Evolutionary conservation across 1,140 invertebrate genomes (phyloP), one percentile per base, ranked within the genome.

Genomic region (Drosophila yakuba): DNA sequence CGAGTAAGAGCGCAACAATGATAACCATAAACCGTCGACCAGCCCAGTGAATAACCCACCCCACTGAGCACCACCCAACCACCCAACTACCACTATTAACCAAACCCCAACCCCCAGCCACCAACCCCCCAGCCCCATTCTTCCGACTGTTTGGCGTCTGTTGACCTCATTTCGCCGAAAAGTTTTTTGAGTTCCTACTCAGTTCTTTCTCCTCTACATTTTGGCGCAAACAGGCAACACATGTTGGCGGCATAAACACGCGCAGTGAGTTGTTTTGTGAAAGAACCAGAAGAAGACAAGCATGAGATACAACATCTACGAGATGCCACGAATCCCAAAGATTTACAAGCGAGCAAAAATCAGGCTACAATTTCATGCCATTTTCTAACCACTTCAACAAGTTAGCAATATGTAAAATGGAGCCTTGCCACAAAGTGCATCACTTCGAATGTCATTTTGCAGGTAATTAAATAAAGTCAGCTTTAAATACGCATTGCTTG

Each of bases 81-180:
- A 10, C 56, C 41, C 41, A 17, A 12, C 17, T 10, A 15, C 25
- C 25, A 25, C 25, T 4, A 25, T 25, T 25, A 20, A 20, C 20
- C 20, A 20, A 20, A 20, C 20, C 1, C 39, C 28, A 28, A 28
- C 41, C 23, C 23, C 20, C 20, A 20, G 12, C 36, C 36, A 38
- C 36, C 36, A 10, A 11, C 10, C 38, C 14, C 38, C 38, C 38
- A 10, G 41, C 43, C 55, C 55, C 44, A 48, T 54, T 17, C 48
- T 43, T n/a, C 25, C 78, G 80, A 74, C 85, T 89, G 44, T 80
- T 84, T 80, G 84, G 84, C 84, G 84, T 89, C 84, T 89, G 84
- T 89, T 89, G 84, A 89, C 84, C 85, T 89, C 84, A 89, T 89
- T 89, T 89, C 59, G 57, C 43, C 67, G 47, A 74, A 89, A 78